Base-by-base conservation (phyloP, 2,113 vertebrate species). In the Mormyrus iriodes region DNA sequence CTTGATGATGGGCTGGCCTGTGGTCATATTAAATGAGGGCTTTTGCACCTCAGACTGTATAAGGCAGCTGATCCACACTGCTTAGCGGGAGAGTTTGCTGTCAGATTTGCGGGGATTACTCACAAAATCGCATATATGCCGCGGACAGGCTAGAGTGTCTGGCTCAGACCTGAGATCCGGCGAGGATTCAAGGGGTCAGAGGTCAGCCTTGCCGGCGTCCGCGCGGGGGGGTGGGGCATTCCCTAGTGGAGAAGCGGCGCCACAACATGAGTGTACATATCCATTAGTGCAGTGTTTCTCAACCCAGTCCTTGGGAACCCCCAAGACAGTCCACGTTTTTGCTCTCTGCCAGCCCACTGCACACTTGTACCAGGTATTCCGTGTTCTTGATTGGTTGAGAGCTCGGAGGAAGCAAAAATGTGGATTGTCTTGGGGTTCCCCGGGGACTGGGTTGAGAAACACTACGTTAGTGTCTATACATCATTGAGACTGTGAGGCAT, bases 51-150 rank as follows among this genome's bases (percentile, higher is more conserved):
- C 35, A 35, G 4, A 42, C 83, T 69, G 83, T 49, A 86, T 86
- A 24, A 89, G 53, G 58, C 27, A 4, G 35, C 44, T 89, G 89
- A 86, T 89, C 89, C 69, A 17, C 58, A 73, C 55, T 69, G 7
- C 82, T 85, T 89, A 73, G 55, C n/a, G 31, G 61, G 19, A 86
- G 31, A 73, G 48, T 51, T 89, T 89, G 55, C 89, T 86, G 61
- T 89, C 58, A 86, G 89, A 86, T 89, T 89, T 89, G 61, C n/a
- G 15, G 27, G 48, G 89, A 89, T 89, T 86, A 89, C n/a, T 73
- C 9, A 44, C 13, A n/a, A 89, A 69, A 86, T 86, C 89, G 27
- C 79, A 85, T 84, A 39, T 46, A 24, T 89, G 52, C 39, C 31
- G 21, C 35, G 21, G 79, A 12, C 48, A 79, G 52, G 44, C 79